These are phyloP conservation scores for Ditula angustiorana DNA, from an alignment of 2,888 invertebrate species.

Conservation along the genomic window DNA sequence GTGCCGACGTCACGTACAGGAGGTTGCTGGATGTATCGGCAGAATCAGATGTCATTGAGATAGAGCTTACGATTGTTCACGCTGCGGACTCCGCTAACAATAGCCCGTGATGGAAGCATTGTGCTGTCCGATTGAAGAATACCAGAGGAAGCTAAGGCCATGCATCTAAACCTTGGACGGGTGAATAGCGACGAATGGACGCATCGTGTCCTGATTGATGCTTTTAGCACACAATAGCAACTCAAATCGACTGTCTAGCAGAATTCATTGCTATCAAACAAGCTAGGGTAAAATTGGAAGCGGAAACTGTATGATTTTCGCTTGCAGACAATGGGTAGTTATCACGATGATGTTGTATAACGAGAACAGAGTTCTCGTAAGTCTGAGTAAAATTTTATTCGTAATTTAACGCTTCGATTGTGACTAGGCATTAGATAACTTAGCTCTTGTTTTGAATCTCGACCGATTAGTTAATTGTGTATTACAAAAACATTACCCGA, in stretches of 20 bases:
- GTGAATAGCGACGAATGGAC: slow-evolving; percentile 59
- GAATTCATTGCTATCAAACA: slow-evolving; percentile 51
- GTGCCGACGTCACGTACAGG: slow-evolving; percentile 40
- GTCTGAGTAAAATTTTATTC: slow-evolving; percentile 45
- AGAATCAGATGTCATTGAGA: slow-evolving; percentile 79
- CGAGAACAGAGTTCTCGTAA: slow-evolving; percentile 44
- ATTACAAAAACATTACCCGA: slow-evolving; percentile 20
- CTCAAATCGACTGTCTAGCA: slow-evolving; percentile 33
- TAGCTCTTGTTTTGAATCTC: slow-evolving; percentile 37
- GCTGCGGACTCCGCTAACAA: slow-evolving; percentile 61
- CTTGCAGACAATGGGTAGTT: slow-evolving; percentile 63
- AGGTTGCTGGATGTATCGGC: slow-evolving; percentile 61
- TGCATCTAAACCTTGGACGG: slow-evolving; percentile 75
- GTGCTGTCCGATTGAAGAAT: slow-evolving; percentile 77
- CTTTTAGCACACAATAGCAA: slow-evolving; percentile 47
- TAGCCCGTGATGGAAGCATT: slow-evolving; percentile 67
- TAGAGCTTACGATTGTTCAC: slow-evolving; percentile 64
- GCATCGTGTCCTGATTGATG: slow-evolving; percentile 47
- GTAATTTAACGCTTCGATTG: slow-evolving; percentile 51
- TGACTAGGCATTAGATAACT: slow-evolving; percentile 48
- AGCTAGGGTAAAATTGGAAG: slow-evolving; percentile 58
- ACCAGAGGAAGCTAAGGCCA: slow-evolving; percentile 72
- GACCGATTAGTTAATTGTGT: slow-evolving; percentile 34
- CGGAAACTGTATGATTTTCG: slow-evolving; percentile 67
- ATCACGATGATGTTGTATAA: slow-evolving; percentile 50